A percentile compares a stretch with the other conserved stretches of the same genome.
Evolutionary conservation across 2,797 vertebrate genomes (phyloP).

Genomic region (Gymnocypris eckloni): DNA sequence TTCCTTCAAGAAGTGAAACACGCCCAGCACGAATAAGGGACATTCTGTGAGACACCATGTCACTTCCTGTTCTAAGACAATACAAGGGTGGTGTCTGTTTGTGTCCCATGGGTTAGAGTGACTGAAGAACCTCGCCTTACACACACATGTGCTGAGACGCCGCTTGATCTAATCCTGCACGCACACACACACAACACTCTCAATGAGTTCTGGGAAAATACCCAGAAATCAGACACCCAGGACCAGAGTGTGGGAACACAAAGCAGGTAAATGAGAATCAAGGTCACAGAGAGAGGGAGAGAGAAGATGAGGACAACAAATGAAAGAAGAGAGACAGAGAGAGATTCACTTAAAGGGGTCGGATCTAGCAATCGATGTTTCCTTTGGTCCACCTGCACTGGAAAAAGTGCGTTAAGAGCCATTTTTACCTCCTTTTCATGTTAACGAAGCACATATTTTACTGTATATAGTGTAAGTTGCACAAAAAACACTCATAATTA

Average conservation of each 20-base stretch:
- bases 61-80: constrained; percentile 62
- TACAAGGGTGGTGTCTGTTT: constrained; percentile 59
- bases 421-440: not conserved
- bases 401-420: not conserved
- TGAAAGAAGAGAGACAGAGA: not conserved
- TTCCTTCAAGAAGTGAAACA: constrained; percentile 55
- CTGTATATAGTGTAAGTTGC: not conserved
- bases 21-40: constrained; percentile 54
- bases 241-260: constrained; percentile 17
- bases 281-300: constrained; percentile 9
- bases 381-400: not conserved
- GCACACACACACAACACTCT: constrained; percentile 10
- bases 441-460: not conserved
- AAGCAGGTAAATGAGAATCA: constrained; percentile 42
- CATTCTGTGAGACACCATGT: constrained; percentile 55
- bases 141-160: constrained; percentile 36
- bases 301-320: constrained; percentile 5
- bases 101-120: constrained; percentile 39
- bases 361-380: too few species aligned
- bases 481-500: not conserved
- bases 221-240: constrained; percentile 48
- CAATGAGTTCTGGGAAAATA: constrained; percentile 40
- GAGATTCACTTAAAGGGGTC: constrained; percentile 8
- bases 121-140: constrained; percentile 39
- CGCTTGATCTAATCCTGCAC: constrained; percentile 49